Percentiles rank a stretch among this genome's conserved stretches.
These are phyloP conservation scores for Prunella strophiata DNA, from an alignment of 2,797 vertebrate genomes.

Conservation along the genomic window DNA sequence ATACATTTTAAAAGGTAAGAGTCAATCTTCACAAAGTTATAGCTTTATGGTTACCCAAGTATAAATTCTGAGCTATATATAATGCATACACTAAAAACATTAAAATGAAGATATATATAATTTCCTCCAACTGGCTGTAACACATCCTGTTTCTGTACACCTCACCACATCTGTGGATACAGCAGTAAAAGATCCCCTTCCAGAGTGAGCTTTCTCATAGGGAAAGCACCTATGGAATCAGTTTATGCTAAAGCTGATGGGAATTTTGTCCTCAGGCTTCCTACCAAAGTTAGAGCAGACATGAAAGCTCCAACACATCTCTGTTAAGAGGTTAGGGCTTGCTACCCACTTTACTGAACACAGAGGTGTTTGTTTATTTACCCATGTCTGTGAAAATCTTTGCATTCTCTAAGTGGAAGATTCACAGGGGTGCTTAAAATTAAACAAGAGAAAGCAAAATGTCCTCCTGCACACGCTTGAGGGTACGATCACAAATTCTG, in stretches of 20 bases:
- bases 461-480: background rate
- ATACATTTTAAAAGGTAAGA: background rate
- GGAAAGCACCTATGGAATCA: background rate
- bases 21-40: background rate
- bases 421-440: background rate
- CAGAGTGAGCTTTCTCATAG: background rate
- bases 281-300: background rate
- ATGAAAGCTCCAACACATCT: background rate
- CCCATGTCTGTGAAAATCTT: background rate
- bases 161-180: background rate
- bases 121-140: background rate
- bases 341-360: background rate
- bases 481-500: background rate
- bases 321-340: background rate
- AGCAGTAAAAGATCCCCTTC: background rate
- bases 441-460: constrained; percentile 17
- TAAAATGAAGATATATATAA: background rate
- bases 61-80: background rate
- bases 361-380: background rate
- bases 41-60: background rate
- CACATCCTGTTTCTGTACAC: background rate
- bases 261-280: background rate
- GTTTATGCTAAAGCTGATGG: background rate
- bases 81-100: background rate
- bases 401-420: background rate